A percentile compares a stretch with the other conserved stretches of the same genome.
phyloP scores from a whole-genome alignment of 2,113 vertebrate genomes.

The Chloropsis cyanopogon region DNA sequence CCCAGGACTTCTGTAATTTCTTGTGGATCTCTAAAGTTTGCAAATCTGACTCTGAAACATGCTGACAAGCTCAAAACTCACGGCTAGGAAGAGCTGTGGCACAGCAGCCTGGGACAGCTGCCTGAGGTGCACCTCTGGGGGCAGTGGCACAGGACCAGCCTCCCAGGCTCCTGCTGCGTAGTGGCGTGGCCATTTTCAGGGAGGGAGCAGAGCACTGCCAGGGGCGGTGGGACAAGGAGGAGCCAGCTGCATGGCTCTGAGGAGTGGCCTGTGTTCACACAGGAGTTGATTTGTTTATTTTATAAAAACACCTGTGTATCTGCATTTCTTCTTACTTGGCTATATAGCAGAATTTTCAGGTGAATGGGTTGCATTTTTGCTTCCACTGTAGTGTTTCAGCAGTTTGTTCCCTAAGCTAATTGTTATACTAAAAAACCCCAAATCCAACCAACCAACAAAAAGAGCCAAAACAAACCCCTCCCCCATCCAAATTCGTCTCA shows the following conservation, averaged over 20 bases:
- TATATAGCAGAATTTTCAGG: not conserved
- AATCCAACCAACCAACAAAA: not conserved
- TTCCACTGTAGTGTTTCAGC: not conserved
- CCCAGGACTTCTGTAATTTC: not conserved
- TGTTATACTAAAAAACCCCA: not conserved
- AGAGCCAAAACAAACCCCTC: not conserved
- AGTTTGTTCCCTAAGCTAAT: not conserved
- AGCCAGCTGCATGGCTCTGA: not conserved
- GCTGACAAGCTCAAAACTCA: not conserved
- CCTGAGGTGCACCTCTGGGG: not conserved
- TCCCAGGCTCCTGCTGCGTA: rapidly evolving
- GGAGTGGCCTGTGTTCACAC: not conserved
- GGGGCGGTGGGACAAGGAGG: not conserved
- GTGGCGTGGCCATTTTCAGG: not conserved
- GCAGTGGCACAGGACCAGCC: not conserved
- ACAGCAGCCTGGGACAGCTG: not conserved
- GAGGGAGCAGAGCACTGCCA: not conserved
- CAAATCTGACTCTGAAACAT: not conserved
- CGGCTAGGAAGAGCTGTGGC: not conserved
- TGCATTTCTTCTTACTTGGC: not conserved
- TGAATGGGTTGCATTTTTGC: not conserved
- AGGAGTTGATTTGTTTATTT: not conserved
- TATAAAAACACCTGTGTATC: not conserved
- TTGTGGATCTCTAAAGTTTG: not conserved
- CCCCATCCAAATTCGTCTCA: not conserved